Conservation (phyloP, 2,113 vertebrate species). For the Pomatorhinus ruficollis region DNA sequence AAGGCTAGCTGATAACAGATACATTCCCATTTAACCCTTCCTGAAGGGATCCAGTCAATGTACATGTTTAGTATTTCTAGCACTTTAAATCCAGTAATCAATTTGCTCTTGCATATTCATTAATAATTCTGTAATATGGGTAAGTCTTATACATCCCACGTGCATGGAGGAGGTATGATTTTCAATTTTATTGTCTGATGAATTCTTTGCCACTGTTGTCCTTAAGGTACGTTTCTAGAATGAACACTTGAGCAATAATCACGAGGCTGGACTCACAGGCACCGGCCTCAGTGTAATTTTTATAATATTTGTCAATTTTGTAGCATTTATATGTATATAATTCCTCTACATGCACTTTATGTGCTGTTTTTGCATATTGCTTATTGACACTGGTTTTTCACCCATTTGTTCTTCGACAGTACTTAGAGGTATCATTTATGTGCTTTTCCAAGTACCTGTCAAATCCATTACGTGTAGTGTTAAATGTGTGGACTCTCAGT, state of each 20-base stretch:
- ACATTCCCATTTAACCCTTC: background rate
- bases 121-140: background rate
- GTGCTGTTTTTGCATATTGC: background rate
- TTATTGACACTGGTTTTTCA: background rate
- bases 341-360: background rate
- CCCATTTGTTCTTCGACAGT: fast-evolving
- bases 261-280: background rate
- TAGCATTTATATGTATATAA: background rate
- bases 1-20: background rate
- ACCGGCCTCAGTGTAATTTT: background rate
- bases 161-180: background rate
- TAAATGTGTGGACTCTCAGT: background rate
- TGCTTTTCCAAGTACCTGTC: background rate
- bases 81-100: background rate
- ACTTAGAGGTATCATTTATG: background rate
- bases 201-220: background rate
- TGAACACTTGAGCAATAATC: background rate
- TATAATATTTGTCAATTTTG: background rate
- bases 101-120: background rate
- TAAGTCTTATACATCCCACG: background rate
- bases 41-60: background rate
- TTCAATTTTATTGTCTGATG: background rate
- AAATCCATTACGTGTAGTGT: no score
- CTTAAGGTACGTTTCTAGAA: background rate
- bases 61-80: background rate